Evolutionary conservation across 2,113 vertebrate species (phyloP).

Genomic region (Vireo altiloquus): DNA sequence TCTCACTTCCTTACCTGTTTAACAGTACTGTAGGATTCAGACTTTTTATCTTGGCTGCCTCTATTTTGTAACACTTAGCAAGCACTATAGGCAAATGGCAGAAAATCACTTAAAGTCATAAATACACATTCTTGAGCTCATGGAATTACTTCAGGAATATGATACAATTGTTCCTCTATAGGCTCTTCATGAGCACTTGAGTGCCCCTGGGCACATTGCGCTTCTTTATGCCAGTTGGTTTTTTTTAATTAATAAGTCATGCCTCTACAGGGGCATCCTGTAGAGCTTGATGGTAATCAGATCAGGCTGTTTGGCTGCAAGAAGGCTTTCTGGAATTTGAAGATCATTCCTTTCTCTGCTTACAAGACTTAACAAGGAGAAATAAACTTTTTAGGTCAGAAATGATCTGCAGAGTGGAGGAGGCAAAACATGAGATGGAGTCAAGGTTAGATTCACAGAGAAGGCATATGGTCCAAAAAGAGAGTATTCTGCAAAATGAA

Average conservation of each 20-base stretch:
- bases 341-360: neutral
- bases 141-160: neutral
- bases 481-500: slow-evolving; percentile 83
- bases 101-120: neutral
- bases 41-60: neutral
- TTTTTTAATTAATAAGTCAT: neutral
- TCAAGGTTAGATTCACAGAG: slow-evolving; percentile 88
- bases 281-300: neutral
- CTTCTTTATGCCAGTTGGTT: neutral
- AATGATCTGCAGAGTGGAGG: slow-evolving; percentile 86
- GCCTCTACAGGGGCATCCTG: neutral
- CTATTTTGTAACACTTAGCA: neutral
- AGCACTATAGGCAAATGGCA: neutral
- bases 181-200: neutral
- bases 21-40: neutral
- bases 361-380: slow-evolving; percentile 6
- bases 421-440: slow-evolving; percentile 88
- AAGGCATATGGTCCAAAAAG: slow-evolving; percentile 91
- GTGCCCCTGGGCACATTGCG: neutral
- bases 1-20: neutral
- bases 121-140: neutral
- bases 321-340: neutral
- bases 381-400: slow-evolving; percentile 75
- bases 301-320: neutral
- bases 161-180: neutral